Percentiles rank a stretch among this genome's conserved stretches.
Evolutionary conservation across 2,797 vertebrate species (phyloP).

Genomic region (Silurus lanzhouensis): DNA sequence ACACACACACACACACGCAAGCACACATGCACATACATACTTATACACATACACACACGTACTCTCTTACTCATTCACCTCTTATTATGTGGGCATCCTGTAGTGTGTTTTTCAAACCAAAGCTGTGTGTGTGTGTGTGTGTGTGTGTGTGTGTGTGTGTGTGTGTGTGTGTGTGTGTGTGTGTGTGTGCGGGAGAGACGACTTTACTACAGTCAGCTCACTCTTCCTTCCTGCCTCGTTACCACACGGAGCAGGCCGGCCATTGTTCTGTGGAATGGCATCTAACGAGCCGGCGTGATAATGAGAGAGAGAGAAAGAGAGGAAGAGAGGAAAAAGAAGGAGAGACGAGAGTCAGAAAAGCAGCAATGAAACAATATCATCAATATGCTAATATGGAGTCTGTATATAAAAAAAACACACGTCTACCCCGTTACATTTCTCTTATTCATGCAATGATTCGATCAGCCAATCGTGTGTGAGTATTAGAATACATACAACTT

Average conservation of each 20-base stretch:
- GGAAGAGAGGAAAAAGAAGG: slow-evolving; percentile 20
- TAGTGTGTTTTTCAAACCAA: slow-evolving; percentile 46
- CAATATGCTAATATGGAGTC: background rate
- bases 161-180: slow-evolving; percentile 27
- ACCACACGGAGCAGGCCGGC: slow-evolving; percentile 42
- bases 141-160: slow-evolving; percentile 27
- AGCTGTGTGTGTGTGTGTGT: slow-evolving; percentile 25
- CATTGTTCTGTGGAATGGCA: slow-evolving; percentile 60
- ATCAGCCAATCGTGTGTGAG: background rate
- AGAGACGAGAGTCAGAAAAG: slow-evolving; percentile 1
- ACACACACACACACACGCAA: too few relatives aligned
- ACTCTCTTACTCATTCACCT: slow-evolving; percentile 33
- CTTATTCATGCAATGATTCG: background rate
- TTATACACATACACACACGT: slow-evolving; percentile 22
- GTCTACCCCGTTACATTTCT: too few relatives aligned
- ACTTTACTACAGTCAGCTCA: slow-evolving; percentile 52
- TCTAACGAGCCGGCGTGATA: slow-evolving; percentile 46
- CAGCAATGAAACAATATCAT: background rate
- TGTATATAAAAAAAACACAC: background rate
- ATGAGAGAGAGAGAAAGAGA: slow-evolving; percentile 26
- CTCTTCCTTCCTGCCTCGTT: slow-evolving; percentile 60
- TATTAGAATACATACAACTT: background rate
- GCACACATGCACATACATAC: slow-evolving; percentile 15
- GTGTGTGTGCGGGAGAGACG: slow-evolving; percentile 42
- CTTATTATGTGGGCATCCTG: slow-evolving; percentile 54